phyloP scores from a whole-genome alignment of 1,140 invertebrate genomes.

The Ceratina calcarata region DNA sequence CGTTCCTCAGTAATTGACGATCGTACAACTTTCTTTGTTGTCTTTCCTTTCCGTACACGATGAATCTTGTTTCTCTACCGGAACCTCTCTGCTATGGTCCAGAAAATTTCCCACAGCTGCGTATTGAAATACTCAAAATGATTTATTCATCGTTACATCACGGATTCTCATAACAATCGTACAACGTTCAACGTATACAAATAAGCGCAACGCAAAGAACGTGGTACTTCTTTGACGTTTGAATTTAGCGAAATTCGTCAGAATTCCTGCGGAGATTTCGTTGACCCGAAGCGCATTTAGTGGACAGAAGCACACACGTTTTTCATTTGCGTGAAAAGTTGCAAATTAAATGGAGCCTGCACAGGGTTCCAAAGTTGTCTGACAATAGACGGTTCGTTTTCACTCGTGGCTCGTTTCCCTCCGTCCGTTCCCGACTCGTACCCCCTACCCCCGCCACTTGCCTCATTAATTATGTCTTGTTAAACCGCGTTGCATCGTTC shows the following conservation, averaged over 20 bases:
- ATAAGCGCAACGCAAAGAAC: too few relatives aligned
- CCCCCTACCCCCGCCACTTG: too few relatives aligned
- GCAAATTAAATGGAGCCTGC: background rate
- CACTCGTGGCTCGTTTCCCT: constrained; percentile 2
- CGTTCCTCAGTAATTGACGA: background rate
- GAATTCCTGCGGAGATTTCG: background rate
- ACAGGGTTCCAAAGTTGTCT: background rate
- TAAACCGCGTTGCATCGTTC: too few relatives aligned
- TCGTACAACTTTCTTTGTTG: background rate
- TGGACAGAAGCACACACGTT: background rate
- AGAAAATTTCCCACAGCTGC: too few relatives aligned
- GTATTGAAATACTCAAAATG: too few relatives aligned
- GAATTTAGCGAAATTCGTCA: too few relatives aligned
- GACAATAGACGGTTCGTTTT: constrained; percentile 10
- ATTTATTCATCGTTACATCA: too few relatives aligned
- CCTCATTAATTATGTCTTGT: too few relatives aligned
- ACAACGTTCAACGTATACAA: too few relatives aligned
- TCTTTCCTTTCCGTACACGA: constrained; percentile 18
- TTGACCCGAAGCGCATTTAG: background rate
- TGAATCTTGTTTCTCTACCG: constrained; percentile 28
- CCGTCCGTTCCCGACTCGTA: background rate
- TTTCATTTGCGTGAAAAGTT: background rate
- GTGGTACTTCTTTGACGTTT: too few relatives aligned
- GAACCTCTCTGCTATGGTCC: constrained; percentile 43
- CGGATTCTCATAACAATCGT: too few relatives aligned